phyloP scores from a whole-genome alignment of 2,113 vertebrate species.

The Euleptes europaea region DNA sequence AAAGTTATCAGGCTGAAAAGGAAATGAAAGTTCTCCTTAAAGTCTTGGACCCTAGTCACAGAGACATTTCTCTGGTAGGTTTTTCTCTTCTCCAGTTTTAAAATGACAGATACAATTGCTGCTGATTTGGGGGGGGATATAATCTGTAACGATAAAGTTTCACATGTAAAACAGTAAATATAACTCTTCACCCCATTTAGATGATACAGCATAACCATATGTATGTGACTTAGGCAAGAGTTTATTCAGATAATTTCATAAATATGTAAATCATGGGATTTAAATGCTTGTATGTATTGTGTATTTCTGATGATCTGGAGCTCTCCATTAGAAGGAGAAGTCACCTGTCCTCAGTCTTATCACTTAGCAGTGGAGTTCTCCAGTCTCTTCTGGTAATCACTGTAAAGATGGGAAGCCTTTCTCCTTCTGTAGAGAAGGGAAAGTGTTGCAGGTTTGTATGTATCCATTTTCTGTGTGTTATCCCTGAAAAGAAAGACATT shows the following conservation, averaged over 20 bases:
- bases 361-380: neutral
- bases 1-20: conserved; percentile 79
- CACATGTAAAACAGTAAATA: neutral
- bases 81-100: neutral
- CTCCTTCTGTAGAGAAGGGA: neutral
- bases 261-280: neutral
- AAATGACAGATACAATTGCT: neutral
- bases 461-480: neutral
- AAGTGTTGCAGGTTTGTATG: neutral
- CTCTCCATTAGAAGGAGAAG: neutral
- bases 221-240: neutral
- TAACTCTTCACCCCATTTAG: neutral
- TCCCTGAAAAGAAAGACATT: too few relatives aligned
- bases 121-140: fast-evolving
- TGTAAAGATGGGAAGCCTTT: neutral
- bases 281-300: neutral
- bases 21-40: conserved; percentile 95
- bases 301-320: neutral
- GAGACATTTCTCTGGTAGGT: conserved; percentile 94
- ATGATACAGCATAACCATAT: neutral
- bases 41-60: conserved; percentile 92
- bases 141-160: neutral
- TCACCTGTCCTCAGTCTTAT: neutral
- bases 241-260: neutral
- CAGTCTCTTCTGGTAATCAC: neutral